Conservation (phyloP, 1,140 invertebrate genomes). For the Physella acuta region DNA sequence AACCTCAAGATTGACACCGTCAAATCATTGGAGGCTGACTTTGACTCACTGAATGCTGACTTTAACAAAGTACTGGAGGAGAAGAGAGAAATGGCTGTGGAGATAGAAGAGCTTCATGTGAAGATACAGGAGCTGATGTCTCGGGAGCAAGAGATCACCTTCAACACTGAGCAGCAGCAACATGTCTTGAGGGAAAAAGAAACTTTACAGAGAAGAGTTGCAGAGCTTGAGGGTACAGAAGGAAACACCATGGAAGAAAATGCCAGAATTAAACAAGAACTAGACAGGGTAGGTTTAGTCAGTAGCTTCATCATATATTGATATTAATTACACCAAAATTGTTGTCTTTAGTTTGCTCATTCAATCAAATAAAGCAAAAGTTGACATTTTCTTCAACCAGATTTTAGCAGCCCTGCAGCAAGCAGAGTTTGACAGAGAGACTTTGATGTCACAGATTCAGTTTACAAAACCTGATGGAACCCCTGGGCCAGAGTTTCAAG, state of each 20-base stretch:
- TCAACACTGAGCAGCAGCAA: slow-evolving; percentile 35
- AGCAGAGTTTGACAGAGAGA: slow-evolving; percentile 43
- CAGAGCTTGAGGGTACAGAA: slow-evolving; percentile 45
- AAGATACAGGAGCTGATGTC: slow-evolving; percentile 34
- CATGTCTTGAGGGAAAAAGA: slow-evolving; percentile 47
- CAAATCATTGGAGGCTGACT: slow-evolving; percentile 42
- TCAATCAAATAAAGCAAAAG: background rate
- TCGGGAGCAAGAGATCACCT: slow-evolving; percentile 32
- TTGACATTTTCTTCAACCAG: slow-evolving; percentile 9
- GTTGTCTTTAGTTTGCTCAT: background rate
- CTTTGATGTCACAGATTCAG: slow-evolving; percentile 42
- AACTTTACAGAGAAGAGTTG: slow-evolving; percentile 37
- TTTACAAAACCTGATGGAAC: slow-evolving; percentile 30
- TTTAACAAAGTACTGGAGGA: slow-evolving; percentile 40
- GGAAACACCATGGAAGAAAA: slow-evolving; percentile 35
- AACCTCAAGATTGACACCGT: slow-evolving; percentile 36
- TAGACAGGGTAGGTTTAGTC: slow-evolving; percentile 22
- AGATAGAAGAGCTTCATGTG: slow-evolving; percentile 52
- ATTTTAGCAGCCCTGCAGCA: slow-evolving; percentile 38
- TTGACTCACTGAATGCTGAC: slow-evolving; percentile 43
- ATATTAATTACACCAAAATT: background rate
- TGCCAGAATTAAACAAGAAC: slow-evolving; percentile 37
- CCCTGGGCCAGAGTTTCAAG: slow-evolving; percentile 37
- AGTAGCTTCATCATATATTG: background rate
- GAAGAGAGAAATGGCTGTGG: slow-evolving; percentile 48